phyloP scores from a whole-genome alignment of 2,888 invertebrate species.

The Selenia dentaria region DNA sequence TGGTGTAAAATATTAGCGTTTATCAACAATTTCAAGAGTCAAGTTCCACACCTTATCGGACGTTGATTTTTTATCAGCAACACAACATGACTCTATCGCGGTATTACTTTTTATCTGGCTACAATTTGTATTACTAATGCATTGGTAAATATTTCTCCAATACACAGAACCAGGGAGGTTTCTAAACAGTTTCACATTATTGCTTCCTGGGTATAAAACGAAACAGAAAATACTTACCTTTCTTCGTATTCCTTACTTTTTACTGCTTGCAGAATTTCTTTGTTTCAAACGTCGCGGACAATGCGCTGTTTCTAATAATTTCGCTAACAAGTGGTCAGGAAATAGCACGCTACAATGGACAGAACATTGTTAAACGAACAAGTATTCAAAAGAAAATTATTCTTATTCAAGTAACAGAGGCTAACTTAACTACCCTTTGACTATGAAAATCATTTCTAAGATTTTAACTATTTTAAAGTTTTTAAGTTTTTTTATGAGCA shows the following conservation, averaged over 20 bases:
- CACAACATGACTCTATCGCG: constrained; percentile 12
- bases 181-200: constrained; percentile 41
- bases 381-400: constrained; percentile 51
- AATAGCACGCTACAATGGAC: constrained; percentile 56
- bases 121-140: constrained; percentile 31
- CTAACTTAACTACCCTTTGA: constrained; percentile 27
- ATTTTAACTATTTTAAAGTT: too few species aligned
- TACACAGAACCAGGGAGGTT: constrained; percentile 28
- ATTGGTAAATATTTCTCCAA: constrained; percentile 27
- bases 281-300: constrained; percentile 63
- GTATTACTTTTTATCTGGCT: constrained; percentile 35
- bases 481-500: constrained; percentile 44
- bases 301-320: constrained; percentile 73
- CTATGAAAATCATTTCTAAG: not conserved
- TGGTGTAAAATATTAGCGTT: constrained; percentile 51
- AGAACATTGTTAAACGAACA: constrained; percentile 52
- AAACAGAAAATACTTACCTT: constrained; percentile 49
- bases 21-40: constrained; percentile 33
- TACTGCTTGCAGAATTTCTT: constrained; percentile 68
- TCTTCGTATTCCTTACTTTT: constrained; percentile 64
- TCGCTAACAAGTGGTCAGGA: constrained; percentile 64
- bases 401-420: constrained; percentile 31
- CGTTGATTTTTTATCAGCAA: constrained; percentile 47
- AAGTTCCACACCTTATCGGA: constrained; percentile 48
- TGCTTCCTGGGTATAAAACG: constrained; percentile 41